A percentile compares a stretch with the other conserved stretches of the same genome.
Evolutionary conservation across 2,888 invertebrate species (phyloP).

Genomic region (Drosophila mimetica): DNA sequence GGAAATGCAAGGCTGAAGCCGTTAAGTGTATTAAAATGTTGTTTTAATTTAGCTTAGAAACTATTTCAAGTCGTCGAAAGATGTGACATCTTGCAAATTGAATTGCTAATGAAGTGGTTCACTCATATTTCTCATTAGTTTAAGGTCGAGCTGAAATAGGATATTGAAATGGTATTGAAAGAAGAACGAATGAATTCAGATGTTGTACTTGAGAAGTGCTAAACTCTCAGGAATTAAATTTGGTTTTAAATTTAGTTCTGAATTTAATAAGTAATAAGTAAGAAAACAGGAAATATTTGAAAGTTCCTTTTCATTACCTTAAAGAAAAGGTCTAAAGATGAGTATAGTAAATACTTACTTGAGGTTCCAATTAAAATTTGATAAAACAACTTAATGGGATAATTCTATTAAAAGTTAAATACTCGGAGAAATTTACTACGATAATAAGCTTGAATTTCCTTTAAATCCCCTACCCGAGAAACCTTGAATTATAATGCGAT

Average conservation of each 20-base stretch:
- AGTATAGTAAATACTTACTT: too few species aligned
- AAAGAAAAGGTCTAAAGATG: too few species aligned
- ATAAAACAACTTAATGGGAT: too few species aligned
- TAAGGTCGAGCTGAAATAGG: background rate
- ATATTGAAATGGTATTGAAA: background rate
- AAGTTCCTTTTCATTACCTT: too few species aligned
- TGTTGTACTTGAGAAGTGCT: background rate
- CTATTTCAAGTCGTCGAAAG: conserved; percentile 10
- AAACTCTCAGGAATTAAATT: background rate
- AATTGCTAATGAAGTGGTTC: conserved; percentile 25
- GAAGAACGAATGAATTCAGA: background rate
- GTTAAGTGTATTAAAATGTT: conserved; percentile 46
- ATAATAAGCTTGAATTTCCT: background rate
- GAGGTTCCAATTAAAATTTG: too few species aligned
- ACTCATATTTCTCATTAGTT: conserved; percentile 9
- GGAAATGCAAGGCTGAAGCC: conserved; percentile 39
- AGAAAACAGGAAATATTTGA: too few species aligned
- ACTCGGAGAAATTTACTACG: too few species aligned
- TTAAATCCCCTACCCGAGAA: background rate
- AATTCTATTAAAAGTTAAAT: too few species aligned
- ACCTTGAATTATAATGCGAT: background rate
- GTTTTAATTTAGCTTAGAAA: conserved; percentile 42
- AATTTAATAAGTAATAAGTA: too few species aligned
- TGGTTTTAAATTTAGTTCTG: too few species aligned
- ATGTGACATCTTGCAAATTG: conserved; percentile 25